Evolutionary conservation across 2,113 vertebrate species (phyloP), one percentile per base, ranked within the genome.

Genomic region (Takifugu bimaculatus): DNA sequence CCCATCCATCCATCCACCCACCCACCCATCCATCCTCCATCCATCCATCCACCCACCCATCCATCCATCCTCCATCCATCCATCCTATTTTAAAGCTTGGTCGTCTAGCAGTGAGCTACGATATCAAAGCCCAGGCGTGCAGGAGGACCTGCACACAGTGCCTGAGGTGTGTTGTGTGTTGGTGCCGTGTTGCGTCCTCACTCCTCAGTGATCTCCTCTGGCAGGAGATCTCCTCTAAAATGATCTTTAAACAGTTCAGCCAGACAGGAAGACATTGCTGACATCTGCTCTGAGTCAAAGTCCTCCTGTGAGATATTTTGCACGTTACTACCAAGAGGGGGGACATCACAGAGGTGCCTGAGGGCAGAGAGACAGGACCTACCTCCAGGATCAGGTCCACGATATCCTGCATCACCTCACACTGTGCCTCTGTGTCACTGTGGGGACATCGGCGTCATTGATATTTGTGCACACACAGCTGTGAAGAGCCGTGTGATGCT

Each of bases 331-430:
- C 20, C 43, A 35, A 44, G 25, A 3, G 5, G 12, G 20, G 20
- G 20, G 20, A 20, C 20, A 20, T 20, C 20, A 20, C 20, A 20
- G 20, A 20, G 20, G 20, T 20, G 20, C 20, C 20, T 20, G 20
- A 20, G 20, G 20, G 20, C 20, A 20, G 20, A 20, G 20, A 20
- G 20, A 20, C 20, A 20, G 20, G 35, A 0, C 91, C 88, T 59
- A 98, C 96, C 94, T 99, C 96, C 72, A 99, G 84, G 59, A 99
- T 96, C 63, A 96, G 93, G 78, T 98, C 96, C 88, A 98, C 96
- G 1, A 98, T 95, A 50, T 98, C 96, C 92, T 99, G 96, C 96
- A 99, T 99, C 75, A 96, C 92, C 80, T 98, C 96, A 84, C 96
- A 99, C 71, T 97, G 96, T 11, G 91, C 91, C 87, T 99, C 96